Evolutionary conservation across 2,113 vertebrate genomes (phyloP), one percentile per base, ranked within the genome.

Genomic region (Semicossyphus pulcher): DNA sequence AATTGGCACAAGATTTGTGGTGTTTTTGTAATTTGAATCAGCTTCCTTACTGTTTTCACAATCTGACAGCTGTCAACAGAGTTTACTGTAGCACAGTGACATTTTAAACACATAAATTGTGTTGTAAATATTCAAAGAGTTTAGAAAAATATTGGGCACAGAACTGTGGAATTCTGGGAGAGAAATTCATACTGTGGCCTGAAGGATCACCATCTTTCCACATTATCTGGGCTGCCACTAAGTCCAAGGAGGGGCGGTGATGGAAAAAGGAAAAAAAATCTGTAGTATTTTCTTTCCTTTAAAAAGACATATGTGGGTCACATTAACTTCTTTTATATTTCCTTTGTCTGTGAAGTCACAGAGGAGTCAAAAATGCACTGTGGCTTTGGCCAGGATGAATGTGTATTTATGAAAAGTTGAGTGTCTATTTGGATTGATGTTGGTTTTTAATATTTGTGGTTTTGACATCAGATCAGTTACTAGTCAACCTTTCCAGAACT

Each of bases 161-260:
- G 34, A 9, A 60, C 15, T 67, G 36, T 74, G 68, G 64, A 75
- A 74, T 76, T 69, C 34, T 82, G 39, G 72, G 41, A 61, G 57
- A 62, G 78, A 77, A 83, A 87, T 80, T 83, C 76, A 77, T 77
- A 75, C 69, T 80, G 60, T 86, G 72, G 66, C 83, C 60, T 63
- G 66, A 79, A 85, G 81, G 53, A 72, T 80, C 77, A 87, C 91
- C 88, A 56, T 93, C 88, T 92, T 91, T 92, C 93, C 93, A 92
- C 84, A 89, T 92, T 89, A 86, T 86, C 82, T 57, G 72, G 78
- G 86, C 88, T 88, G 85, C 80, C 85, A 86, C 82, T 77, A 72
- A 83, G 74, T 83, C 89, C 86, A 80, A 86, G 61, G 80, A 80
- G 83, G 86, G 89, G 77, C 76, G 86, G 83, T 73, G 72, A 86